Conservation (phyloP, 2,888 invertebrate species). For the Polylopha cassiicola region DNA sequence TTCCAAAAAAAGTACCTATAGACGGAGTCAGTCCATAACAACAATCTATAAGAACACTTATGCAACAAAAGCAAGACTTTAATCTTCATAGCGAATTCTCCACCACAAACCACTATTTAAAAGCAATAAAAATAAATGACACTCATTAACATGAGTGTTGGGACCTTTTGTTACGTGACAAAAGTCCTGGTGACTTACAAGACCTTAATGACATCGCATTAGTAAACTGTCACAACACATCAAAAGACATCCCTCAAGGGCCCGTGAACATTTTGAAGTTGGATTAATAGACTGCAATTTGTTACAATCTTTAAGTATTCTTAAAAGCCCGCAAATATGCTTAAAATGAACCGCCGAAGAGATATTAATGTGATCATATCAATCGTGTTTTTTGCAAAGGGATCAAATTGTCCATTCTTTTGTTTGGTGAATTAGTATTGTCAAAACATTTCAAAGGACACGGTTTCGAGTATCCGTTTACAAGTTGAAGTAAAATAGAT, state of each 20-base stretch:
- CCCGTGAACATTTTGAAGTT: constrained; percentile 46
- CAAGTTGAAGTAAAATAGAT: too few species aligned
- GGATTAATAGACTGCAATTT: constrained; percentile 70
- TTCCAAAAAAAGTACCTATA: too few species aligned
- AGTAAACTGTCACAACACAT: constrained; percentile 76
- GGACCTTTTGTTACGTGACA: constrained; percentile 52
- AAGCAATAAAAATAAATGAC: constrained; percentile 70
- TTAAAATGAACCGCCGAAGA: constrained; percentile 45
- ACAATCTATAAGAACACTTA: not conserved
- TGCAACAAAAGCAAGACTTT: constrained; percentile 35
- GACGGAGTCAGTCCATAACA: too few species aligned
- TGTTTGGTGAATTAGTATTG: constrained; percentile 3
- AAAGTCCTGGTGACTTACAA: constrained; percentile 50
- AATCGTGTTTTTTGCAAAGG: constrained; percentile 29
- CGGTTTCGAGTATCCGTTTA: too few species aligned
- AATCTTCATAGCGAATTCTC: constrained; percentile 59
- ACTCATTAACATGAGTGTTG: constrained; percentile 64
- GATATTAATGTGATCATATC: constrained; percentile 40
- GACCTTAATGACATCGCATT: constrained; percentile 68
- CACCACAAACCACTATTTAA: constrained; percentile 66
- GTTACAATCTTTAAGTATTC: constrained; percentile 61
- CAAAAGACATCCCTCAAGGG: constrained; percentile 61
- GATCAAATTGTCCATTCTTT: constrained; percentile 11
- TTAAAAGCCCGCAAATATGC: constrained; percentile 47
- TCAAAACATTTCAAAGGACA: too few species aligned